Base-by-base conservation (phyloP, 2,888 invertebrate species). In the Pyrgus malvae region DNA sequence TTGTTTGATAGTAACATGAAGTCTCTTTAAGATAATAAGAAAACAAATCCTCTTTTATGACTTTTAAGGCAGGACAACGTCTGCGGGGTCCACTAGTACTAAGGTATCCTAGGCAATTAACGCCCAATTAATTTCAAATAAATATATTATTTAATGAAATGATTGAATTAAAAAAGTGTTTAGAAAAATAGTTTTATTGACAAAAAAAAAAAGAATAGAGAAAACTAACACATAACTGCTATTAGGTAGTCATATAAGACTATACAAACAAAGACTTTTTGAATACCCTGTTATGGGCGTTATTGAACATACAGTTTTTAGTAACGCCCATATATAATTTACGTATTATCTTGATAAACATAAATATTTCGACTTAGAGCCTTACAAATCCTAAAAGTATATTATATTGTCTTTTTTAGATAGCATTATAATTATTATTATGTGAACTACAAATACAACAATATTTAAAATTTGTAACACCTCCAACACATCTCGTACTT, bases 401-500 rank as follows among this genome's bases (percentile, higher is more conserved):
- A 37, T 48, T 35, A 37, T 48, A 23, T 16, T 48, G 25, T 46
- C n/a, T 21, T 35, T 37, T 48, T 37, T 23, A 37, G 35, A 16
- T 8, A 48, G n/a, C 37, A 46, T 35, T 46, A 37, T 23, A 37
- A 48, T 48, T 25, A 16, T 48, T 23, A 37, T 48, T 2, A 48
- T 21, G 16, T 25, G 11, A 48, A 48, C 46, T 33, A 35, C 33
- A 46, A 19, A 33, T 33, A 48, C 48, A 23, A 48, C 23, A 48
- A 48, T 37, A 37, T 35, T 48, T 37, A 48, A 48, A 37, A 37
- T 21, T 48, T 37, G 12, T 48, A 37, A 37, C 37, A 37, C 37
- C 6, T 48, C 25, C 8, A 38, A 48, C 27, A 48, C 25, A 48
- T 48, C 16, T 25, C 27, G 38, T 37, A 48, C 27, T 48, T 48